phyloP scores from a whole-genome alignment of 2,888 invertebrate species.

The Melitaea athalia region DNA sequence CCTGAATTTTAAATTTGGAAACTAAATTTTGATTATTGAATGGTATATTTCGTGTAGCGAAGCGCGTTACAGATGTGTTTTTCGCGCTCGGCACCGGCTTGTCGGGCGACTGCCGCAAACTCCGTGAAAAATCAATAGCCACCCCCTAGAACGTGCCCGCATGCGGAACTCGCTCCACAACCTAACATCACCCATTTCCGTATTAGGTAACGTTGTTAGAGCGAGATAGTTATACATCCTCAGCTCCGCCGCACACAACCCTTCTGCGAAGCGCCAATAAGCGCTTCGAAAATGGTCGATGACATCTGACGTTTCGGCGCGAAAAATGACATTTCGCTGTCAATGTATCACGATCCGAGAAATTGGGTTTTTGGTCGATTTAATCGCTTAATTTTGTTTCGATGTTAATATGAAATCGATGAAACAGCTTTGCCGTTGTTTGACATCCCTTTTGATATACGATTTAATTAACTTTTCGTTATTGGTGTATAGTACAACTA shows the following conservation, averaged over 20 bases:
- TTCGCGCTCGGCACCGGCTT: conserved; percentile 79
- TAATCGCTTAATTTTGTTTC: conserved; percentile 61
- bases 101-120: conserved; percentile 78
- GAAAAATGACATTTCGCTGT: conserved; percentile 70
- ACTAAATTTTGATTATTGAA: conserved; percentile 56
- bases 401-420: conserved; percentile 43
- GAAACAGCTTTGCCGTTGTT: conserved; percentile 22
- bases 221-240: conserved; percentile 58
- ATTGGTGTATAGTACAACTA: neutral
- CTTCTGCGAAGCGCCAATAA: conserved; percentile 61
- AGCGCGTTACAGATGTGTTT: conserved; percentile 70
- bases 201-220: conserved; percentile 72
- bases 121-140: conserved; percentile 77
- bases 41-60: conserved; percentile 62
- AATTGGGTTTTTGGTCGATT: conserved; percentile 65
- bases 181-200: conserved; percentile 76
- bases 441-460: conserved; percentile 3
- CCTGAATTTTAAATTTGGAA: conserved; percentile 43
- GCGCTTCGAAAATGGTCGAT: conserved; percentile 64
- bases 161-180: conserved; percentile 73
- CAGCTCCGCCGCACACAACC: conserved; percentile 59
- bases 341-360: conserved; percentile 53
- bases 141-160: conserved; percentile 70
- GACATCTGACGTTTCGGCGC: conserved; percentile 79
- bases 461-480: conserved; percentile 9